Evolutionary conservation across 1,140 invertebrate species (phyloP), one percentile per base, ranked within the genome.

Genomic region (Zeugodacus cucurbitae): DNA sequence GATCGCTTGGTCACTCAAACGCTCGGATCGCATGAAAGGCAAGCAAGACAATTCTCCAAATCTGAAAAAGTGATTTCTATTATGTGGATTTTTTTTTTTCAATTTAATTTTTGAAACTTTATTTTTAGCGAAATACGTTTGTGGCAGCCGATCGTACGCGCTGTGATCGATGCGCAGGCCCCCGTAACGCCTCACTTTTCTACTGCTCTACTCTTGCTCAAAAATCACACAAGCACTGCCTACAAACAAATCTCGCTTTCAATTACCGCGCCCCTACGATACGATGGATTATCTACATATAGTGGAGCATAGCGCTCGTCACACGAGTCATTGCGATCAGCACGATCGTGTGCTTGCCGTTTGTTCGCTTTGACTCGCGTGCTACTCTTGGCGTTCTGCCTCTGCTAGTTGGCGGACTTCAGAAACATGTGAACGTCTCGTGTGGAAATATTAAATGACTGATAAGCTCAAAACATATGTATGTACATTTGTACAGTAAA

Each of bases 401-500:
- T 48, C 44, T 44, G 58, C 82, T 34, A 11, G 2, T 32, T 67
- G 62, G n/a, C 10, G 34, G 74, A 26, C 41, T 82, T 32, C n/a
- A 54, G 26, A 64, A 88, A 70, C 88, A 88, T 88, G 88, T 88
- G 88, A 88, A 88, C 88, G 54, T 67, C 88, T 88, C 88, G 88
- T 88, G 88, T 88, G 78, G 82, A 88, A 88, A 54, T 54, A 54
- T 64, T 88, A 44, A 86, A 88, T 62, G 64, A 44, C 44, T 86
- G 88, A 86, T 86, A 88, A 70, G 41, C 74, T 74, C 7, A 26
- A 48, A 29, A 48, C 41, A 82, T 29, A 82, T 48, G 37, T 41
- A 8, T 34, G 20, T n/a, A 74, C 17, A 41, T 74, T 37, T 22
- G 10, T 37, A n/a, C n/a, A n/a, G 5, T 7, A 74, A 22, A 29